Evolutionary conservation across 92 coral and sea anemone species (phyloP).

Genomic region (Anthopleura xanthogrammica): DNA sequence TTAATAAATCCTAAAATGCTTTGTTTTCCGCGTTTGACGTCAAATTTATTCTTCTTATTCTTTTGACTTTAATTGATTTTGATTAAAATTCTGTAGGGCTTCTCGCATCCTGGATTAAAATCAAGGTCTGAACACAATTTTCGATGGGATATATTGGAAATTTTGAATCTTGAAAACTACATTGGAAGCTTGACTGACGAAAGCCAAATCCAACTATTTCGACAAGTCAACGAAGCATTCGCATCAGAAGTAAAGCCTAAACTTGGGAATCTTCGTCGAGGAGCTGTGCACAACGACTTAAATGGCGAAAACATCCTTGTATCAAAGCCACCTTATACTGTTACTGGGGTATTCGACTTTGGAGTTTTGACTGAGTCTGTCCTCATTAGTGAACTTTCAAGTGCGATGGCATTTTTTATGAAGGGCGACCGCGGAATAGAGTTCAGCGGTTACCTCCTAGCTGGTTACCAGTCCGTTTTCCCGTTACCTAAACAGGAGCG

Average conservation of each 20-base stretch:
- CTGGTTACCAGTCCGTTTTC: conserved; percentile 74
- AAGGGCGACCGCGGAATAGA: conserved; percentile 40
- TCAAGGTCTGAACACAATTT: conserved; percentile 28
- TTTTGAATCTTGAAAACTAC: conserved; percentile 47
- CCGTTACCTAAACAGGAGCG: conserved; percentile 61
- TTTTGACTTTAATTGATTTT: too few relatives aligned
- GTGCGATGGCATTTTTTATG: conserved; percentile 43
- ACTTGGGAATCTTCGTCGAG: conserved; percentile 37
- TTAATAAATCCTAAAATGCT: too few relatives aligned
- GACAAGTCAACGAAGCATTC: conserved; percentile 38
- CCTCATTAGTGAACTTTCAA: conserved; percentile 53
- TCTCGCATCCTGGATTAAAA: conserved; percentile 42
- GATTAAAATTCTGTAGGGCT: conserved; percentile 29
- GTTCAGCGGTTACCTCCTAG: conserved; percentile 60
- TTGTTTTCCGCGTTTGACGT: too few relatives aligned
- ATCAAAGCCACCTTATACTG: conserved; percentile 9
- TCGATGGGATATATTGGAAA: conserved; percentile 63
- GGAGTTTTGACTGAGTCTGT: conserved; percentile 57
- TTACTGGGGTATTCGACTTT: conserved; percentile 67
- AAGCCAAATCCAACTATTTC: conserved; percentile 30
- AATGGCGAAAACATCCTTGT: conserved; percentile 36
- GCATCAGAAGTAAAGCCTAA: conserved; percentile 45
- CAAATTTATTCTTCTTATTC: too few relatives aligned
- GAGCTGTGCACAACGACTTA: conserved; percentile 59
- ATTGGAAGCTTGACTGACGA: conserved; percentile 29